phyloP scores from a whole-genome alignment of 2,797 vertebrate species.

The Brotula barbata region DNA sequence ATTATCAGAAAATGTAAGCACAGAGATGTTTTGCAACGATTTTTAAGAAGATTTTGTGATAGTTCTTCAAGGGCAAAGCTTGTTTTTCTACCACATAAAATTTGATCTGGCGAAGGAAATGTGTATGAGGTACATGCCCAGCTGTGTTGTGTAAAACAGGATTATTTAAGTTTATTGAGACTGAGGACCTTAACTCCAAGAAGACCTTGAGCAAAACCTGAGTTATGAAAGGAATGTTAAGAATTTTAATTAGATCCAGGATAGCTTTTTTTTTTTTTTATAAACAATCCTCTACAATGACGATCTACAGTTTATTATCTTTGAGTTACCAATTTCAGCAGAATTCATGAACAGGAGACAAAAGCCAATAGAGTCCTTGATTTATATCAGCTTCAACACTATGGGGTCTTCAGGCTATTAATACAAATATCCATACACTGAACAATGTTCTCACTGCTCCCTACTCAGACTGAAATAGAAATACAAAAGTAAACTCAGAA shows the following conservation, averaged over 20 bases:
- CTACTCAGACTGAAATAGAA: conserved; percentile 2
- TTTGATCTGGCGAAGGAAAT: conserved; percentile 45
- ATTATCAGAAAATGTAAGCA: conserved; percentile 49
- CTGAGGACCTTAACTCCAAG: conserved; percentile 73
- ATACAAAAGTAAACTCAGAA: neutral
- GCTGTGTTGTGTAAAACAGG: conserved; percentile 75
- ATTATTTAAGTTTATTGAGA: conserved; percentile 81
- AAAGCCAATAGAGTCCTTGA: conserved; percentile 35
- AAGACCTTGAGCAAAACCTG: conserved; percentile 76
- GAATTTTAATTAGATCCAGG: conserved; percentile 83
- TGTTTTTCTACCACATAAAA: conserved; percentile 56
- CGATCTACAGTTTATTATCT: conserved; percentile 56
- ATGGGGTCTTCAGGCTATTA: neutral
- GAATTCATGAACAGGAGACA: conserved; percentile 17
- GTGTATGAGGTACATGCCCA: conserved; percentile 57
- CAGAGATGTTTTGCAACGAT: conserved; percentile 23
- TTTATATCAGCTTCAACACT: conserved; percentile 13
- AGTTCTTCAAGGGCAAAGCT: conserved; percentile 40
- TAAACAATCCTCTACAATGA: conserved; percentile 52
- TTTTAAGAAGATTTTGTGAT: conserved; percentile 12
- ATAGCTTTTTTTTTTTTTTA: too few relatives aligned
- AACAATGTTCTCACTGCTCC: conserved; percentile 10
- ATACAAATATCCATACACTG: conserved; percentile 5
- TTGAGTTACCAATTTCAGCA: conserved; percentile 47
- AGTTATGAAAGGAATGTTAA: conserved; percentile 76